Base-by-base conservation (phyloP, 2,888 invertebrate species). In the Amphiduros pacificus region DNA sequence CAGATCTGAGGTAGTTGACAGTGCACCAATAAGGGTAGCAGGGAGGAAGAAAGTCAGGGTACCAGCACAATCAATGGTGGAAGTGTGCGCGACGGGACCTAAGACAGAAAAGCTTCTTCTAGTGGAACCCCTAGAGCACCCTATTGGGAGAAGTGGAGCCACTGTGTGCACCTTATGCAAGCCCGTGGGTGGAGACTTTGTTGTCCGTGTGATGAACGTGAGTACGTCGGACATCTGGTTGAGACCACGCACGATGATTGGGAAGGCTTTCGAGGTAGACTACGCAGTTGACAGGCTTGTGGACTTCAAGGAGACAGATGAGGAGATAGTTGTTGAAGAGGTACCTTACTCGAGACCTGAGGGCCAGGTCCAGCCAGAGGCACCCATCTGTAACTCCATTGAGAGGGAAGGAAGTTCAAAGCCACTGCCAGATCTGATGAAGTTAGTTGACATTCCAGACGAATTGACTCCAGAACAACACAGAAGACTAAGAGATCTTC, bases 151-250 rank as follows among this genome's bases (percentile, higher is more conserved):
- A 5, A 44, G 44, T 17, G n/a, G 20, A 6, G 5, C 44, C 5
- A 22, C n/a, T 11, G 44, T 44, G 22, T 6, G 20, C 6, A 44
- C 44, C 22, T 22, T 44, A 44, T 4, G n/a, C 4, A 17, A 44
- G n/a, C 44, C 44, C 5, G 44, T 20, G n/a, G 44, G 44, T 20
- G 22, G 44, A 20, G 22, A n/a, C 9, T 44, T 20, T n/a, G n/a
- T 44, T 44, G 44, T 44, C 22, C n/a, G 44, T 9, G 44, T 44
- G 44, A 44, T 44, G 44, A 44, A 44, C 22, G 44, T 44, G n/a
- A 44, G 44, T 22, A 9, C 20, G 20, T 20, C 20, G 20, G 44
- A 44, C n/a, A 17, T 44, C 4, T 44, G 44, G 44, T 22, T 44
- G 44, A 5, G n/a, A 5, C 44, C 44, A 5, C n/a, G 44, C n/a